phyloP scores from a whole-genome alignment of 2,113 vertebrate species.

The Etheostoma cragini region DNA sequence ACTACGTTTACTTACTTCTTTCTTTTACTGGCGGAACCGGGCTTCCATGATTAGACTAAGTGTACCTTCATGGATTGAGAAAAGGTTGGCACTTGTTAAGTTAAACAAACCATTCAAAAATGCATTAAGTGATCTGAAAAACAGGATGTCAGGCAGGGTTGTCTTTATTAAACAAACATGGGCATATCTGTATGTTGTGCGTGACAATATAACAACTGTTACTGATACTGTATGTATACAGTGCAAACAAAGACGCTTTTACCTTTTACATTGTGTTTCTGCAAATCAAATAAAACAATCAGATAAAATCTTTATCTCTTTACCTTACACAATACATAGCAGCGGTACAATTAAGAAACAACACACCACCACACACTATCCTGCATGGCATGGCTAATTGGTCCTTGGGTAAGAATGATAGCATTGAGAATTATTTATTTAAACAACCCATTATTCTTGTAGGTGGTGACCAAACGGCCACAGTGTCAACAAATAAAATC shows the following conservation, averaged over 20 bases:
- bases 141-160: neutral
- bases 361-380: neutral
- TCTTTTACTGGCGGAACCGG: too few species aligned
- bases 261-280: neutral
- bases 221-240: neutral
- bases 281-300: conserved; percentile 1
- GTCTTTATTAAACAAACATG: neutral
- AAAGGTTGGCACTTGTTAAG: neutral
- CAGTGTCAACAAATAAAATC: conserved; percentile 22
- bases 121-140: neutral
- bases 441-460: conserved; percentile 13
- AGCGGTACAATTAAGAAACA: neutral
- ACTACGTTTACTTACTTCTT: too few species aligned
- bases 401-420: neutral
- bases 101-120: neutral
- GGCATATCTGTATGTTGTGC: neutral
- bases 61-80: neutral
- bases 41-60: too few species aligned
- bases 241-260: neutral
- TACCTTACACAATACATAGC: neutral
- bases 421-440: neutral
- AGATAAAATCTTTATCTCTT: conserved; percentile 12
- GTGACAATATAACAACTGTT: neutral
- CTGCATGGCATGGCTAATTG: neutral
- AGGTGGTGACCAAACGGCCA: neutral